A percentile compares a stretch with the other conserved stretches of the same genome.
Conservation (phyloP, 2,888 invertebrate genomes). For the Harpagoxenus sublaevis region DNA sequence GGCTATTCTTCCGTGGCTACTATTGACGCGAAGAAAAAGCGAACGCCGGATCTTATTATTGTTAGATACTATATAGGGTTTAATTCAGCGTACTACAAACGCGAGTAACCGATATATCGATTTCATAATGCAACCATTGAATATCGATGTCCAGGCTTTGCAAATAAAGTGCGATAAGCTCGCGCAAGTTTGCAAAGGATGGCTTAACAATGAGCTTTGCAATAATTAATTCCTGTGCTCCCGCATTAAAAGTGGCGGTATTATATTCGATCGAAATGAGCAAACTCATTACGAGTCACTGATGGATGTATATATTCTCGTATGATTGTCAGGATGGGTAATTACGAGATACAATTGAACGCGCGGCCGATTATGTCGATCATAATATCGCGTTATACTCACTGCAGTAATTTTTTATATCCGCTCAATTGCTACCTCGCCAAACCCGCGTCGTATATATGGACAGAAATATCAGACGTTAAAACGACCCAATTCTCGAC, state of each 20-base stretch:
- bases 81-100: slow-evolving; percentile 1
- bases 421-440: background rate
- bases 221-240: slow-evolving; percentile 41
- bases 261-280: background rate
- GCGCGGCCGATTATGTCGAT: slow-evolving; percentile 8
- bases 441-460: background rate
- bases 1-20: background rate
- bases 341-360: slow-evolving; percentile 22
- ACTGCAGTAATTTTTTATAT: slow-evolving; percentile 1
- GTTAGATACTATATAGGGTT: background rate
- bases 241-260: slow-evolving; percentile 33
- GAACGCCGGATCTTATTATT: background rate
- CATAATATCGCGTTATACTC: background rate
- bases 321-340: slow-evolving; percentile 3
- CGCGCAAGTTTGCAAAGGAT: background rate
- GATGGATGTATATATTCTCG: slow-evolving; percentile 30
- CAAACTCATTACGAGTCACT: slow-evolving; percentile 75
- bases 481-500: slow-evolving; percentile 7
- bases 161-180: slow-evolving; percentile 1
- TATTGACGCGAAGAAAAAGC: background rate
- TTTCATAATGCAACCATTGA: slow-evolving; percentile 7
- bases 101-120: slow-evolving; percentile 41
- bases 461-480: slow-evolving; percentile 21
- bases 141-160: background rate
- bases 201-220: slow-evolving; percentile 16